These are phyloP conservation scores for Perodicticus potto DNA, from an alignment of 2,797 vertebrate species.

Conservation along the genomic window DNA sequence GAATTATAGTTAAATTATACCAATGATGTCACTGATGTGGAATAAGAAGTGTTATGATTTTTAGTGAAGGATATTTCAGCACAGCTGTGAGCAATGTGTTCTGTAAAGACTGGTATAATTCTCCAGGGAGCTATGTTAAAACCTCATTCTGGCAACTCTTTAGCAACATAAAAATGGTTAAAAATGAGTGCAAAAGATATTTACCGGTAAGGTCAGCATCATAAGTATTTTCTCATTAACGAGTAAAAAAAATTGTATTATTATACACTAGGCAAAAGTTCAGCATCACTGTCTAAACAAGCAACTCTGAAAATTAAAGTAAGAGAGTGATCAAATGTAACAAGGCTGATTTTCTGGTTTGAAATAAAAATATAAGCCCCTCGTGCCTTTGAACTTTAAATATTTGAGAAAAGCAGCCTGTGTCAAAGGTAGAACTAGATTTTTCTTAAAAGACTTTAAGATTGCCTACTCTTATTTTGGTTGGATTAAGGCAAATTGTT, in stretches of 20 bases:
- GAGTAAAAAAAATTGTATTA: slow-evolving; percentile 63
- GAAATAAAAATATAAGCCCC: slow-evolving; percentile 72
- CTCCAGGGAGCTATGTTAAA: slow-evolving; percentile 73
- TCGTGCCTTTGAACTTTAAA: slow-evolving; percentile 64
- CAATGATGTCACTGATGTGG: slow-evolving; percentile 85
- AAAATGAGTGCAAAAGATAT: slow-evolving; percentile 76
- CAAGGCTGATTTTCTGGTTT: slow-evolving; percentile 75
- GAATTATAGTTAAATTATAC: slow-evolving; percentile 83
- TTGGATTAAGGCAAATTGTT: slow-evolving; percentile 78
- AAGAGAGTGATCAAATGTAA: slow-evolving; percentile 57
- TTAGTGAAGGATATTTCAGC: slow-evolving; percentile 81
- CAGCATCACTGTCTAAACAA: slow-evolving; percentile 57
- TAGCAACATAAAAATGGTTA: slow-evolving; percentile 73
- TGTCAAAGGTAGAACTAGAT: slow-evolving; percentile 70
- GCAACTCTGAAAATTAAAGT: slow-evolving; percentile 75
- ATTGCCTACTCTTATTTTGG: slow-evolving; percentile 72
- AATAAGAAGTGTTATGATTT: slow-evolving; percentile 85
- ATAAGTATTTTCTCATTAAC: slow-evolving; percentile 73
- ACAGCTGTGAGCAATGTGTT: slow-evolving; percentile 87
- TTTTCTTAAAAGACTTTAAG: slow-evolving; percentile 59
- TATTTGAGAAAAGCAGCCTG: slow-evolving; percentile 74
- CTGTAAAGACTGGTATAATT: slow-evolving; percentile 73
- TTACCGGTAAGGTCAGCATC: slow-evolving; percentile 69
- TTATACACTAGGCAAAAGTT: slow-evolving; percentile 45
- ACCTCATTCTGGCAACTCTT: slow-evolving; percentile 75